Conservation (phyloP, 2,888 invertebrate genomes). For the Callyntrura sp. region DNA sequence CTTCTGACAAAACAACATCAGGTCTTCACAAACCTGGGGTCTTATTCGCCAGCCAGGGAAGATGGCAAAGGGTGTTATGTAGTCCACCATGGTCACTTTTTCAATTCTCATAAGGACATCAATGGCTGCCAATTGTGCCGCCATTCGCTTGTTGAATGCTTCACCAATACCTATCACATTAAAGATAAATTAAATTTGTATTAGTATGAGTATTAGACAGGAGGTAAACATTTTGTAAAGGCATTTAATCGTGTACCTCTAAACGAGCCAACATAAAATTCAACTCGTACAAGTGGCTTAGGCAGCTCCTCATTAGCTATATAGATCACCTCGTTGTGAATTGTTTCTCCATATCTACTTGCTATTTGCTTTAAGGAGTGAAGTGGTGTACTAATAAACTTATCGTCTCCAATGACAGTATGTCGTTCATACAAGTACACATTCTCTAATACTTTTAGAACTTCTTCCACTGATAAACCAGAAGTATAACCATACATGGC, state of each 20-base stretch:
- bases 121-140: slow-evolving; percentile 67
- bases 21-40: slow-evolving; percentile 6
- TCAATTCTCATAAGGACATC: slow-evolving; percentile 24
- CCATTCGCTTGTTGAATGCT: background rate
- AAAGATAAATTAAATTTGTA: background rate
- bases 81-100: background rate
- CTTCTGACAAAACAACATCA: slow-evolving; percentile 11
- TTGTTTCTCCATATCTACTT: background rate
- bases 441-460: background rate
- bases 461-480: background rate
- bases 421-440: background rate
- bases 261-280: slow-evolving; percentile 24
- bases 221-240: too few relatives aligned
- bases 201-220: too few relatives aligned
- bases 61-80: slow-evolving; percentile 40
- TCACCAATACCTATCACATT: slow-evolving; percentile 59
- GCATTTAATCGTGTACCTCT: too few relatives aligned
- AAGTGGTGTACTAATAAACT: slow-evolving; percentile 60
- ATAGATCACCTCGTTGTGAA: background rate
- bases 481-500: too few relatives aligned
- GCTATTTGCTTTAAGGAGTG: slow-evolving; percentile 47
- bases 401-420: background rate
- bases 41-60: slow-evolving; percentile 64
- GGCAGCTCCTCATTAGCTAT: too few relatives aligned
- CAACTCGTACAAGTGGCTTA: background rate